Evolutionary conservation across 2,888 invertebrate genomes (phyloP).

Genomic region (Leptothorax acervorum): DNA sequence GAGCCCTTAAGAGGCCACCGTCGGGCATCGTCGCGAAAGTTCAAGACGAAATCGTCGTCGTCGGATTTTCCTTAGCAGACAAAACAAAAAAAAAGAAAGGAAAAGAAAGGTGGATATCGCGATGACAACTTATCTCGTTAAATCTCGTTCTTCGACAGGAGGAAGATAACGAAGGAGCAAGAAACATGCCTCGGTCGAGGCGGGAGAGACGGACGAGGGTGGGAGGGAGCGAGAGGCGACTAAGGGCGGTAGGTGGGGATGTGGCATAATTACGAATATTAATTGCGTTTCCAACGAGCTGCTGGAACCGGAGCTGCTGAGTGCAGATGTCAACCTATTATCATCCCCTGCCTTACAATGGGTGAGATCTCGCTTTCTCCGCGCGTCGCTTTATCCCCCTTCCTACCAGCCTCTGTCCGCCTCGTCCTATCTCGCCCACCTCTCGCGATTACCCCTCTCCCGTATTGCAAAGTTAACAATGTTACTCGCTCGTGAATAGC

Average conservation of each 20-base stretch:
- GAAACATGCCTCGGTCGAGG: constrained; percentile 44
- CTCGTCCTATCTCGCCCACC: constrained; percentile 53
- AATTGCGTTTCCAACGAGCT: constrained; percentile 83
- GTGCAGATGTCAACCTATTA: constrained; percentile 86
- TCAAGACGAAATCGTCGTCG: constrained; percentile 1
- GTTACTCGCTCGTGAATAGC: constrained; percentile 83
- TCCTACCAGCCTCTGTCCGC: constrained; percentile 58
- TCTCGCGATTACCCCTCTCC: constrained; percentile 54
- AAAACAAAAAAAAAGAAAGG: constrained; percentile 37
- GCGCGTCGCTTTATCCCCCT: constrained; percentile 71
- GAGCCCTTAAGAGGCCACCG: background rate
- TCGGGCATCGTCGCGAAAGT: background rate
- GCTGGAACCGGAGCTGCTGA: constrained; percentile 81
- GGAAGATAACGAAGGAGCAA: constrained; percentile 66
- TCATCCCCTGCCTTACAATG: constrained; percentile 82
- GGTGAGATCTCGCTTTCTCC: constrained; percentile 79
- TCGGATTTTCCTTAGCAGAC: constrained; percentile 40
- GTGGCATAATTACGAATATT: constrained; percentile 84
- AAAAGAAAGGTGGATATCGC: constrained; percentile 66
- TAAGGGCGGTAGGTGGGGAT: constrained; percentile 71
- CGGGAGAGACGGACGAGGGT: constrained; percentile 27
- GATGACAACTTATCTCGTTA: constrained; percentile 79
- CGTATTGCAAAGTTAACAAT: constrained; percentile 85
- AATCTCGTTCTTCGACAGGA: constrained; percentile 73
- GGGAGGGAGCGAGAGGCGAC: constrained; percentile 11